Evolutionary conservation across 2,113 vertebrate genomes (phyloP).

Genomic region (Sphaerodactylus townsendi): DNA sequence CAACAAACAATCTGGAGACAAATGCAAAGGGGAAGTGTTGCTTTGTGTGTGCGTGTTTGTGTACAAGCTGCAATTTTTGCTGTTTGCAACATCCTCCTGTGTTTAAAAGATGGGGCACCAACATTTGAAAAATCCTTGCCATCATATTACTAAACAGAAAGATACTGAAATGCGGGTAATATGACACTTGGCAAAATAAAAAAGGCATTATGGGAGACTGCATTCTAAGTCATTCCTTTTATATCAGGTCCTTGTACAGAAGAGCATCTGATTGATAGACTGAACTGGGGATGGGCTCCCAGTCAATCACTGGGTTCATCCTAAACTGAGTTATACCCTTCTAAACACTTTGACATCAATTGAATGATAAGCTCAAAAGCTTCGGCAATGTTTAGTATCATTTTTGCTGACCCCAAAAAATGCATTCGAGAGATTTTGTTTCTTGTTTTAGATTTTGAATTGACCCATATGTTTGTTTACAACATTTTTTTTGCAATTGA

Average conservation of each 20-base stretch:
- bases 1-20: slow-evolving; percentile 14
- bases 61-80: slow-evolving; percentile 9
- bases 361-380: no score
- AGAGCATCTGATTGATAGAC: background rate
- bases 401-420: no score
- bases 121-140: background rate
- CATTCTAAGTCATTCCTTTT: background rate
- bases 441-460: no score
- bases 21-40: background rate
- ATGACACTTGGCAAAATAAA: background rate
- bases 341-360: no score
- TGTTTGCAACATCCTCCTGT: slow-evolving; percentile 5
- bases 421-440: no score
- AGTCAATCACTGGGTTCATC: background rate
- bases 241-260: background rate
- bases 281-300: background rate
- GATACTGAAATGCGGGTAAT: background rate
- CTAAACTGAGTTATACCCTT: no score
- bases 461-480: no score
- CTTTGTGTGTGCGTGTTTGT: background rate
- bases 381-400: no score
- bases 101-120: slow-evolving; percentile 1
- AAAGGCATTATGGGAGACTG: background rate
- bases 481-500: no score
- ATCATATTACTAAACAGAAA: background rate